These are phyloP conservation scores for Sepiola atlantica DNA, from an alignment of 2,888 invertebrate species.

Conservation along the genomic window DNA sequence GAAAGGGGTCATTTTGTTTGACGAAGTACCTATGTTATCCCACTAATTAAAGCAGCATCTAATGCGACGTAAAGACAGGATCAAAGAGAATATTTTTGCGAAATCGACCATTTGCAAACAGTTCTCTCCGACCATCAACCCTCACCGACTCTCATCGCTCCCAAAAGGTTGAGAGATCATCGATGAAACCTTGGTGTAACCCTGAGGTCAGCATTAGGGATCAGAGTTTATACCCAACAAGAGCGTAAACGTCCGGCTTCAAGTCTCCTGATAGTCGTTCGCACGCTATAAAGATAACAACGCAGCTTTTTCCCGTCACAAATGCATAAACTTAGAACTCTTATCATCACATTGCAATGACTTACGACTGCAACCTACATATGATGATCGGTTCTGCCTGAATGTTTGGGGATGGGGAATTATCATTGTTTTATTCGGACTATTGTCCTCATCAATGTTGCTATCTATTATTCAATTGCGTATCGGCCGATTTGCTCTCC, in stretches of 20 bases:
- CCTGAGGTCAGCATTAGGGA: not conserved
- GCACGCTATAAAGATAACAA: not conserved
- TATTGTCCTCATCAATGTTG: too few relatives aligned
- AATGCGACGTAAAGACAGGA: not conserved
- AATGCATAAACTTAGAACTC: not conserved
- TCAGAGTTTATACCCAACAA: not conserved
- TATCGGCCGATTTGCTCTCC: too few relatives aligned
- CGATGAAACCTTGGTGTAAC: not conserved
- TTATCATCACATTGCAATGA: not conserved
- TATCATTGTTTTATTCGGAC: too few relatives aligned
- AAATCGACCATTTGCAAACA: not conserved
- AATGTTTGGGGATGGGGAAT: too few relatives aligned
- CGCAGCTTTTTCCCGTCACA: not conserved
- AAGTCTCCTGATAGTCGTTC: not conserved
- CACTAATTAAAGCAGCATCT: not conserved
- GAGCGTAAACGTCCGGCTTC: not conserved
- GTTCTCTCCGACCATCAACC: not conserved
- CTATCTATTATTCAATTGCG: too few relatives aligned
- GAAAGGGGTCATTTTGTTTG: too few relatives aligned
- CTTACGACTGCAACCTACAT: not conserved
- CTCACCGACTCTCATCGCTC: not conserved
- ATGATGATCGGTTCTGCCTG: not conserved
- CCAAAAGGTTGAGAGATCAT: not conserved
- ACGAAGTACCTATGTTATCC: not conserved
- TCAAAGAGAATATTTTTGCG: not conserved